Conservation (phyloP, 2,797 vertebrate species). For the Chromobotia macracanthus region DNA sequence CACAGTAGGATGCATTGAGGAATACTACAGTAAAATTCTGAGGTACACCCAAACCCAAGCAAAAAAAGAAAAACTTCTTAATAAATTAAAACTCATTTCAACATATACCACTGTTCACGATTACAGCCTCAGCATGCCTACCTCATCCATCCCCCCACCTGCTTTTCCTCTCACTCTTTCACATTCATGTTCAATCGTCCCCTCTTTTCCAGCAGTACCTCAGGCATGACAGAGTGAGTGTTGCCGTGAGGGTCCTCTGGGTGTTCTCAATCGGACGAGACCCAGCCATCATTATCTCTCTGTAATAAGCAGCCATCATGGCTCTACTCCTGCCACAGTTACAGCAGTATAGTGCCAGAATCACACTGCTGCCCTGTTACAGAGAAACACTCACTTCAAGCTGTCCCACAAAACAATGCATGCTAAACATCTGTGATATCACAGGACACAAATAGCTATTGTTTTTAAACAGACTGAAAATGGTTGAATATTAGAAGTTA, state of each 20-base stretch:
- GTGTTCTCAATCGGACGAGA: conserved; percentile 29
- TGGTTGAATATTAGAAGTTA: too few relatives aligned
- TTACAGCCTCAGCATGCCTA: neutral
- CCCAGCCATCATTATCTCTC: conserved; percentile 43
- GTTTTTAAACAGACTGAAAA: too few relatives aligned
- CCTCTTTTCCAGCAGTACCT: conserved; percentile 33
- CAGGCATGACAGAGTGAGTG: conserved; percentile 15
- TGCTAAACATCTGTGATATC: too few relatives aligned
- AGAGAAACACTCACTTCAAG: too few relatives aligned
- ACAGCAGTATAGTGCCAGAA: conserved; percentile 42
- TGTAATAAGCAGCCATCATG: conserved; percentile 53
- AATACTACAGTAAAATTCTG: conserved; percentile 14
- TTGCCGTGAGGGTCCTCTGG: conserved; percentile 44
- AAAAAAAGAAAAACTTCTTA: too few relatives aligned
- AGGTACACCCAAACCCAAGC: conserved; percentile 42
- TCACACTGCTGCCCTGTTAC: neutral
- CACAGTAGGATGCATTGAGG: neutral
- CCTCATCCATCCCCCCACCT: conserved; percentile 5
- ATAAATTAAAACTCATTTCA: conserved; percentile 52
- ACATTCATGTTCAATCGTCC: conserved; percentile 6
- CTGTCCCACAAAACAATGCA: too few relatives aligned
- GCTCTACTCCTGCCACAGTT: conserved; percentile 40
- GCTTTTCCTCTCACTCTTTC: neutral
- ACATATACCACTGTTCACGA: conserved; percentile 43
- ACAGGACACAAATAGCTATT: too few relatives aligned